Percentiles rank a stretch among this genome's conserved stretches.
Conservation (phyloP, 2,888 invertebrate species). For the Celastrina argiolus region DNA sequence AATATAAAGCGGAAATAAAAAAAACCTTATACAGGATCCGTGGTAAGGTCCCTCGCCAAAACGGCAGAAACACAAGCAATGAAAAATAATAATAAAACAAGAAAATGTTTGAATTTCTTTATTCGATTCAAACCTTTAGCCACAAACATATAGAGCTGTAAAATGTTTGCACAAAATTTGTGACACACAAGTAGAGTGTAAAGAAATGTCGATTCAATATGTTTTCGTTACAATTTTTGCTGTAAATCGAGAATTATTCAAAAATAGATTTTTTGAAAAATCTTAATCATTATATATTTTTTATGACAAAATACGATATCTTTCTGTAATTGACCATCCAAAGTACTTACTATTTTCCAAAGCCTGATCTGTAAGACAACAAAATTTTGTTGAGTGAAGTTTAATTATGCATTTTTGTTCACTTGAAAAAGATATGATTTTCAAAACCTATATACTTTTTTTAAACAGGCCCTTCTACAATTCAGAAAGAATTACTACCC, state of each 20-base stretch:
- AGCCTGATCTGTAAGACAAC: not conserved
- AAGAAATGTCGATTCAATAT: not conserved
- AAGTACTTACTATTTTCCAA: not conserved
- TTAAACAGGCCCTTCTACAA: not conserved
- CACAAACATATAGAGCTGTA: not conserved
- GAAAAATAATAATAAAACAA: not conserved
- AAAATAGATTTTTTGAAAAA: not conserved
- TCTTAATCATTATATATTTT: not conserved
- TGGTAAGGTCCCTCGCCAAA: too few relatives aligned
- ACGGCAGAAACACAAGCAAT: too few relatives aligned
- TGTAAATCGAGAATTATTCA: not conserved
- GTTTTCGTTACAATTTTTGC: not conserved
- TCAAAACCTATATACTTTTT: not conserved
- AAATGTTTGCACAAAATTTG: not conserved
- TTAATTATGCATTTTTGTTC: not conserved
- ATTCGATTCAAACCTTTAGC: not conserved
- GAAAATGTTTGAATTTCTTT: not conserved
- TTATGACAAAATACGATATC: not conserved
- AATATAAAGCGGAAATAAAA: too few relatives aligned
- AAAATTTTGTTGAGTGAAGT: not conserved
- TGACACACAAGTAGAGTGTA: not conserved
- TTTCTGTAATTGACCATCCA: not conserved
- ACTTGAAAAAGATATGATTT: not conserved
- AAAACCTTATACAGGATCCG: too few relatives aligned
- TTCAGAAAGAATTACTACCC: too few relatives aligned